Evolutionary conservation across 2,797 vertebrate genomes (phyloP), one percentile per base, ranked within the genome.

Genomic region (Xyrichtys novacula): DNA sequence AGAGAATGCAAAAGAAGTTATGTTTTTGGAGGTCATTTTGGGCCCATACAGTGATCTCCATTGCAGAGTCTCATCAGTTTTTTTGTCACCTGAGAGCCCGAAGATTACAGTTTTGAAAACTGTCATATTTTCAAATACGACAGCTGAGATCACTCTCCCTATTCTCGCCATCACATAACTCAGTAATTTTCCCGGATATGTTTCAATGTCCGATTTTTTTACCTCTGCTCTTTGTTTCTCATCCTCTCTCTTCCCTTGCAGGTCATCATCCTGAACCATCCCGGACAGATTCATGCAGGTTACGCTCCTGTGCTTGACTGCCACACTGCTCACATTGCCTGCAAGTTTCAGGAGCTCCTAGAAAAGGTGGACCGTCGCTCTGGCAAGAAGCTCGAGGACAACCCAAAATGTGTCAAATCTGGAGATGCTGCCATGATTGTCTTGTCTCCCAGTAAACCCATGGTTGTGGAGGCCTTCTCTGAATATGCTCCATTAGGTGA

Each of bases 351-450:
- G 0, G 93, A 95, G 79, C 85, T 96, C 38, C 88, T 81, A 5
- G 94, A 95, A 86, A 95, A 95, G 88, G 94, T 95, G 1, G 94
- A 95, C 81, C 94, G 94, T 52, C 93, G 94, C 69, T 94, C 94
- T 2, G 92, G 93, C 64, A 95, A 95, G 83, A 92, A 89, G 77
- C 58, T 94, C 12, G 94, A 95, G 68, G 91, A 94, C 29, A 79
- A 85, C 42, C 93, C 93, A 70, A 94, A 94, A 75, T 64, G 29
- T 38, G 69, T 94, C 48, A 94, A 93, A 81, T 91, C 90, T 12
- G 93, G 93, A 32, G 92, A 94, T 20, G 92, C 92, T 0, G 87
- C 84, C 84, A 94, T 94, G 7, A 67, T 92, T 39, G n/a, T 23
- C 5, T 76, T 93, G 91, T 1, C 83, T 12, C 93, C 93, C 6